These are phyloP conservation scores for Pantherophis vulpinus DNA, from an alignment of 2,797 vertebrate genomes.

Conservation along the genomic window DNA sequence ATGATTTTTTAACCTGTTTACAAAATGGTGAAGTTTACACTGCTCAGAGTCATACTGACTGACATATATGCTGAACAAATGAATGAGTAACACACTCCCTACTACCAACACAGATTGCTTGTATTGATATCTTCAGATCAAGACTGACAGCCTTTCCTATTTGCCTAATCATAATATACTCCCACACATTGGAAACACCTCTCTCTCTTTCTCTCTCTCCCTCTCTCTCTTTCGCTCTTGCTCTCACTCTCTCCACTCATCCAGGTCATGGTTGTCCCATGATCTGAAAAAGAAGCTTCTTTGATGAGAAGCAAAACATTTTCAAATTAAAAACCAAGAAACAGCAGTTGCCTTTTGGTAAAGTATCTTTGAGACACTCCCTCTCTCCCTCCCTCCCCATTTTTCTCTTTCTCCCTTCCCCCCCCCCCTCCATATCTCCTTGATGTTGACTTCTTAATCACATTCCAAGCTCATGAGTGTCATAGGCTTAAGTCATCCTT, in stretches of 20 bases:
- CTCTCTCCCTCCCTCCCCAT: no score
- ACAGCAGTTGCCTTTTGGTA: neutral
- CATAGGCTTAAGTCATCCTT: neutral
- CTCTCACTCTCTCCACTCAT: neutral
- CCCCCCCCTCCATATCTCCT: neutral
- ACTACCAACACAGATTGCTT: neutral
- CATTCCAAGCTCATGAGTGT: neutral
- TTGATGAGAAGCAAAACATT: neutral
- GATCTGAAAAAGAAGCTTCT: neutral
- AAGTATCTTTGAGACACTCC: neutral
- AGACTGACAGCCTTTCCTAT: neutral
- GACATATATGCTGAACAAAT: neutral
- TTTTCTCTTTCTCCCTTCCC: neutral
- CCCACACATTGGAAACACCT: neutral
- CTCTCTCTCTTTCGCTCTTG: accelerated
- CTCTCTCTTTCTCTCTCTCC: neutral
- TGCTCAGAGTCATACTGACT: neutral
- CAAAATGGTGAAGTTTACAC: neutral
- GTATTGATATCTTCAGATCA: neutral
- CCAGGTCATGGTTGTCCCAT: neutral
- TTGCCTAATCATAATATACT: neutral
- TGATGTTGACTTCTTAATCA: neutral
- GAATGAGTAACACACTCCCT: neutral
- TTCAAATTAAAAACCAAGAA: neutral
- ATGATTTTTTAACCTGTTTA: neutral